Evolutionary conservation across 23 tunicate species (phyloP), one percentile per base, ranked within the genome.

Genomic region (Trididemnum clinides): DNA sequence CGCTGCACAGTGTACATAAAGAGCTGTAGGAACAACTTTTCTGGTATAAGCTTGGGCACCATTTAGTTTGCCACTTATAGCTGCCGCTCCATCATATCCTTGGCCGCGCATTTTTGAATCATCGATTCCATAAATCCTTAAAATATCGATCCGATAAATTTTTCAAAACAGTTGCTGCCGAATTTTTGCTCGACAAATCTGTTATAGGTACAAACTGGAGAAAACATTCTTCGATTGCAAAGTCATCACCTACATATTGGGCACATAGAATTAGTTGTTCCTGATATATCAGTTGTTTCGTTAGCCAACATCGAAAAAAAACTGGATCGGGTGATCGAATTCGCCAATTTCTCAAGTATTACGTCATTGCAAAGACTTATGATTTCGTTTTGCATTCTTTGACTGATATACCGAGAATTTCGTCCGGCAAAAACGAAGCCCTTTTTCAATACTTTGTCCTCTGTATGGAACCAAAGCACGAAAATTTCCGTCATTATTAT

Each of bases 1-100:
- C 30, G 77, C 77, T 7, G 77, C 77, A 70, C 77, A 70, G 39
- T 70, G 77, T 30, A 70, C 77, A 70, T 70, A 70, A 27, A 70
- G 37, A 28, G 77, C 38, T 5, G 77, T 30, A 27, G 77, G 38
- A 27, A 70, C 30, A 70, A 70, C 37, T 70, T 70, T 33, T 70
- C 77, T 28, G 39, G 30, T 62, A n/a, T 70, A 37, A 70, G 77
- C 36, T 70, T 70, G 77, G 36, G 25, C 77, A 30, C 77, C 38
- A 33, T 70, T 70, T 30, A 70, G 38, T 70, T 70, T 70, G n/a
- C 77, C 77, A 70, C 77, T 70, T 37, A 70, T 70, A 5, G 77
- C 77, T 30, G 77, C 37, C 3, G 77, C 77, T 33, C 77, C 77
- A n/a, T 28, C 77, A n/a, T 70, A 70, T 31, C 77, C 39, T 27